Conservation (phyloP, 2,888 invertebrate species). For the Xestobium rufovillosum region DNA sequence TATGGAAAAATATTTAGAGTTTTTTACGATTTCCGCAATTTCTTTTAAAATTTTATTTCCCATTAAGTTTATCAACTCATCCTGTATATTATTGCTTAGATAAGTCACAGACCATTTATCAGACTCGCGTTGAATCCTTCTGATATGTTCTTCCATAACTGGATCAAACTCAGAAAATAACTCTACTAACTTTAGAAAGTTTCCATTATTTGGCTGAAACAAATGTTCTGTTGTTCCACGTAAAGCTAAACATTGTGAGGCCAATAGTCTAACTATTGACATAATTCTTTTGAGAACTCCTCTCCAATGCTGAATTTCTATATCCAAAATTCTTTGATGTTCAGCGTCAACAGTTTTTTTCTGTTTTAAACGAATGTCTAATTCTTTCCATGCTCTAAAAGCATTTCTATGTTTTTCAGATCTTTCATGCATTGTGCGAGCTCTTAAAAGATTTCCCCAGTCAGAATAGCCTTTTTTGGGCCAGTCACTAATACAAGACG, state of each 20-base stretch:
- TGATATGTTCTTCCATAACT: constrained; percentile 13
- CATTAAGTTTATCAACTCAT: too few species aligned
- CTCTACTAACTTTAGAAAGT: constrained; percentile 14
- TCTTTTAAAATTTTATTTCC: too few species aligned
- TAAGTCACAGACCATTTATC: constrained; percentile 5
- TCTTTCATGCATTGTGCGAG: constrained; percentile 14
- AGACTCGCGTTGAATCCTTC: too few species aligned
- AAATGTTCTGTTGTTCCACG: constrained; percentile 10
- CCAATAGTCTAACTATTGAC: constrained; percentile 10
- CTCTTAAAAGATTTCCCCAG: constrained; percentile 16
- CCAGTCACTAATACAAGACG: too few species aligned
- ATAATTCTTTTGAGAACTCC: constrained; percentile 13
- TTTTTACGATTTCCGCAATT: too few species aligned
- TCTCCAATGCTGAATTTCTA: constrained; percentile 10
- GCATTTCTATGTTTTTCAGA: constrained; percentile 7
- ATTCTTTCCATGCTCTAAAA: constrained; percentile 11
- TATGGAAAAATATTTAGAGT: constrained; percentile 27
- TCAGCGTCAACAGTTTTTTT: too few species aligned
- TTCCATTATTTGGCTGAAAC: constrained; percentile 13
- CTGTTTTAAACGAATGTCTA: too few species aligned
- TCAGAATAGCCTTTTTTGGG: constrained; percentile 16
- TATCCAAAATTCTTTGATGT: too few species aligned
- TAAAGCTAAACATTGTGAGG: constrained; percentile 14
- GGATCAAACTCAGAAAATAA: constrained; percentile 13
- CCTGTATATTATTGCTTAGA: constrained; percentile 9